Conservation (phyloP, 1,140 invertebrate species). For the Adelges cooleyi region DNA sequence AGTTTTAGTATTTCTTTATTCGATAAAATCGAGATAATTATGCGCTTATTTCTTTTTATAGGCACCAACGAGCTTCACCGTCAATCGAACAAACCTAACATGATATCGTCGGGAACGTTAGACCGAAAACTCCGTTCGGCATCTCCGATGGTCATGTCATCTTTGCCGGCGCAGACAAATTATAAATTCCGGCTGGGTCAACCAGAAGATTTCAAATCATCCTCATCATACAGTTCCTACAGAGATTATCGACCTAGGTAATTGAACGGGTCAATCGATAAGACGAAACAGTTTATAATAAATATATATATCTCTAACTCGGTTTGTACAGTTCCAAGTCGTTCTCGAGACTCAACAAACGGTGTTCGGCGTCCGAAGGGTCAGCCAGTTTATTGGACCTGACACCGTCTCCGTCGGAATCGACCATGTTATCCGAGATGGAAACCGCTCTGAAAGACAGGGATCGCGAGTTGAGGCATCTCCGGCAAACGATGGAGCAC, state of each 20-base stretch:
- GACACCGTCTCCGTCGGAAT: constrained; percentile 69
- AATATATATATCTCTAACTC: too few relatives aligned
- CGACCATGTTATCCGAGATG: constrained; percentile 59
- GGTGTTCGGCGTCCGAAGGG: constrained; percentile 30
- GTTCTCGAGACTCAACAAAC: constrained; percentile 14
- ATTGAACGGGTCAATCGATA: too few relatives aligned
- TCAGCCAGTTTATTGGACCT: constrained; percentile 40
- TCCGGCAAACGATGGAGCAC: constrained; percentile 64
- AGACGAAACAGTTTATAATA: too few relatives aligned
- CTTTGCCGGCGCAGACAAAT: constrained; percentile 37
- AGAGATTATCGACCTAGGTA: constrained; percentile 28
- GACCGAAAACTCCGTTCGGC: constrained; percentile 43
- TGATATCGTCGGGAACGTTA: constrained; percentile 36
- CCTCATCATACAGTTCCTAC: constrained; percentile 24
- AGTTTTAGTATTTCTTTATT: too few relatives aligned
- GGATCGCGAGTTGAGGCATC: constrained; percentile 57
- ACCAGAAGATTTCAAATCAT: constrained; percentile 26
- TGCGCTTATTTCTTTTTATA: constrained; percentile 35
- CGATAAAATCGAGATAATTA: too few relatives aligned
- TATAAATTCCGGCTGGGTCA: constrained; percentile 26
- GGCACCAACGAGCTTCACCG: constrained; percentile 48
- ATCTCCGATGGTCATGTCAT: constrained; percentile 44
- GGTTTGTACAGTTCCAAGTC: constrained; percentile 14
- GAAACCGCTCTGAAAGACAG: constrained; percentile 60
- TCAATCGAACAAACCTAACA: constrained; percentile 37